Conservation (phyloP, 2,113 vertebrate species). For the Bufo bufo region DNA sequence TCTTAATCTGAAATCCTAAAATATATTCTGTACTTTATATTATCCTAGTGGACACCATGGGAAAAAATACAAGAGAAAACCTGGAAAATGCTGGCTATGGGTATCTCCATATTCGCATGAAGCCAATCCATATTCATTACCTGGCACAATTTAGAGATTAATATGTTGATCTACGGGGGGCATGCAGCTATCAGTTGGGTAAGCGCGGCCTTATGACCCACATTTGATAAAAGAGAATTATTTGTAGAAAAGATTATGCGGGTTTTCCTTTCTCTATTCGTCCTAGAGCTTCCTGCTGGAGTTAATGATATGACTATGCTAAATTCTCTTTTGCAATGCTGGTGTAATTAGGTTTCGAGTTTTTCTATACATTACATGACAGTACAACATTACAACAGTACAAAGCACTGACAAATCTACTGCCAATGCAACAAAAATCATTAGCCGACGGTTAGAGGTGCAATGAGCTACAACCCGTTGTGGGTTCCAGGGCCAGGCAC, state of each 20-base stretch:
- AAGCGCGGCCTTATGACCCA: not conserved
- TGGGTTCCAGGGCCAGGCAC: too few relatives aligned
- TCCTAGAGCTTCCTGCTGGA: not conserved
- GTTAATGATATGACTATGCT: not conserved
- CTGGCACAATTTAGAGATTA: not conserved
- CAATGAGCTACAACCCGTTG: too few relatives aligned
- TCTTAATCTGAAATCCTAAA: not conserved
- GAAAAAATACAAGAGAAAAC: not conserved
- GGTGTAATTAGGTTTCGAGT: not conserved
- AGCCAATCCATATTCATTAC: not conserved
- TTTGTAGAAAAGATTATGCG: not conserved
- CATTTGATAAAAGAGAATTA: constrained; percentile 3
- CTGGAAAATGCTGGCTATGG: not conserved
- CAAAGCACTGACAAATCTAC: not conserved
- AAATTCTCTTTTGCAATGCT: not conserved
- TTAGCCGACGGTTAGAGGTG: not conserved
- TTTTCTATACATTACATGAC: not conserved
- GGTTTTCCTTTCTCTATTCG: not conserved
- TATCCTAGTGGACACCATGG: not conserved
- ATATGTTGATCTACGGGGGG: not conserved
- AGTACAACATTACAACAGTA: not conserved
- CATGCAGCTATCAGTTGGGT: not conserved
- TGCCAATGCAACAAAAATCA: not conserved
- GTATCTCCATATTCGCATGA: not conserved
- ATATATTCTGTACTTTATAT: not conserved